Percentiles rank a stretch among this genome's conserved stretches.
Conservation (phyloP, 1,140 invertebrate genomes). For the Ceratina calcarata region DNA sequence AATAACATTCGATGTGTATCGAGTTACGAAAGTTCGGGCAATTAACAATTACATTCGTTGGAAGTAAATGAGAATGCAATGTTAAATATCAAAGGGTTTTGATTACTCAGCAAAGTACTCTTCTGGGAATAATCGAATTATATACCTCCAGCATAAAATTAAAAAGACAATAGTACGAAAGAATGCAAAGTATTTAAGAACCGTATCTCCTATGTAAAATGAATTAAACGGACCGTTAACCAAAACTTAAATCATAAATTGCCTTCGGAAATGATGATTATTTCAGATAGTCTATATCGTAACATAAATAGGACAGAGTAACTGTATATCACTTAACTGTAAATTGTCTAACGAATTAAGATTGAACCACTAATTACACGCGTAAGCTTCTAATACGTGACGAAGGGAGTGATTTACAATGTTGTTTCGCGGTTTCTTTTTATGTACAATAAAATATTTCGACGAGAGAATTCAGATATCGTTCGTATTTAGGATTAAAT, state of each 20-base stretch:
- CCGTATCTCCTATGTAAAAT: too few relatives aligned
- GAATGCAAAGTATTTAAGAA: not conserved
- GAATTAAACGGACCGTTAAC: too few relatives aligned
- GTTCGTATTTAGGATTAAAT: too few relatives aligned
- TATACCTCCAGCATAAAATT: too few relatives aligned
- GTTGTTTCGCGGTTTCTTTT: too few relatives aligned
- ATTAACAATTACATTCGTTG: not conserved
- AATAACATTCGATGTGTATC: not conserved
- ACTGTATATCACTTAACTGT: slow-evolving; percentile 49
- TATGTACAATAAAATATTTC: too few relatives aligned
- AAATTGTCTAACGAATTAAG: slow-evolving; percentile 33
- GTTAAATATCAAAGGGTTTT: not conserved
- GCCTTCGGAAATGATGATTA: slow-evolving; percentile 31
- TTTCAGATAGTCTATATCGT: slow-evolving; percentile 23
- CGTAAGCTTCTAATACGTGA: too few relatives aligned
- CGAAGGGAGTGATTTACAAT: too few relatives aligned
- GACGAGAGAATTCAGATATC: too few relatives aligned
- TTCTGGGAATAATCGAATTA: not conserved
- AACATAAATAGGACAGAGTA: slow-evolving; percentile 39
- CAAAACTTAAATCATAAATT: not conserved
- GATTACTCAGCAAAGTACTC: not conserved
- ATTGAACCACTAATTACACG: slow-evolving; percentile 33
- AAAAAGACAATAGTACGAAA: slow-evolving; percentile 1
- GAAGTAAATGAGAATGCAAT: not conserved
- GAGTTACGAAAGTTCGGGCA: not conserved